Evolutionary conservation across 2,113 vertebrate genomes (phyloP).

Genomic region (Odocoileus virginianus): DNA sequence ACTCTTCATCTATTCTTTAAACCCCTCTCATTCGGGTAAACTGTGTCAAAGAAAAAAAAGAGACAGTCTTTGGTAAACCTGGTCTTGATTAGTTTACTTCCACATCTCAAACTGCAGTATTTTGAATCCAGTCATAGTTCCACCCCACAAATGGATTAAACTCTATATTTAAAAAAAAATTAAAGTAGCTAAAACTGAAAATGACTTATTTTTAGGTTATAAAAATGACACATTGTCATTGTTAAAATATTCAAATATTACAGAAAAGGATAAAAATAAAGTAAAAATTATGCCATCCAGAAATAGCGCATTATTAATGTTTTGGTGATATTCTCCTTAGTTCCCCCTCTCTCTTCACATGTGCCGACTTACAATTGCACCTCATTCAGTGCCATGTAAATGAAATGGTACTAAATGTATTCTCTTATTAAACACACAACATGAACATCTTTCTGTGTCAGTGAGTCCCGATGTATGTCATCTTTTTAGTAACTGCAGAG

Average conservation of each 20-base stretch:
- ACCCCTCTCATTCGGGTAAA: not conserved
- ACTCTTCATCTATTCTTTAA: not conserved
- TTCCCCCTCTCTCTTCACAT: not conserved
- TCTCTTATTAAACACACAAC: not conserved
- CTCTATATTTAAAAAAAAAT: not conserved
- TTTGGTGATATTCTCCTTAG: not conserved
- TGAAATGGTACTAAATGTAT: not conserved
- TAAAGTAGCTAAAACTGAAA: slow-evolving; percentile 11
- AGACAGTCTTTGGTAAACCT: not conserved
- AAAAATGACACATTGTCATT: not conserved
- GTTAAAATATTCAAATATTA: not conserved
- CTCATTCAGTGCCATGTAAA: not conserved
- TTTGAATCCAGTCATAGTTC: not conserved
- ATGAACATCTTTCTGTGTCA: not conserved
- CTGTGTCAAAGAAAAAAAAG: not conserved
- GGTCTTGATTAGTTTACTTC: not conserved
- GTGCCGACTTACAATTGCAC: not conserved
- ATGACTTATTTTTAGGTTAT: slow-evolving; percentile 13
- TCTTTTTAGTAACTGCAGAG: not conserved
- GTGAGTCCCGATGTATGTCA: not conserved
- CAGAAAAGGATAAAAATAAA: not conserved
- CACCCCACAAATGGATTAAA: not conserved
- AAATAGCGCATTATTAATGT: not conserved
- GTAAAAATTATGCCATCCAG: not conserved
- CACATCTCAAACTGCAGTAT: not conserved